Percentiles rank a stretch among this genome's conserved stretches.
These are phyloP conservation scores for Phyllostomus discolor DNA, from an alignment of 2,113 vertebrate species.

Conservation along the genomic window DNA sequence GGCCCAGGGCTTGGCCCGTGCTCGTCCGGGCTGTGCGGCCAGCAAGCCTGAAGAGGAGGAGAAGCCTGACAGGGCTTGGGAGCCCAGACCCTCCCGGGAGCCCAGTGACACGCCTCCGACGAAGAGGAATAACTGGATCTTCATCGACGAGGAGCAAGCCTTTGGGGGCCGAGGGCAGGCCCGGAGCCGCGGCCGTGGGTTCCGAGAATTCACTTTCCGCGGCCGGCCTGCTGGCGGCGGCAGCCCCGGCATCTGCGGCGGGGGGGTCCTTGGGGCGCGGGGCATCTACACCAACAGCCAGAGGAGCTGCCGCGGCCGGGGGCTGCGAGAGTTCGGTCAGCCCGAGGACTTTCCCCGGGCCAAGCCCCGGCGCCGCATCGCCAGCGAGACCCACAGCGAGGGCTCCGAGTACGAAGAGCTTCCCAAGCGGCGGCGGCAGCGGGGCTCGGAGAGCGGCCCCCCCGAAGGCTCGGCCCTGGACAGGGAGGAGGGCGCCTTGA, in stretches of 20 bases:
- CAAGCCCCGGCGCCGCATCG: conserved; percentile 90
- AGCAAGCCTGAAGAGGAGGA: conserved; percentile 84
- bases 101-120: conserved; percentile 82
- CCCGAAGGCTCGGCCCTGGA: conserved; percentile 76
- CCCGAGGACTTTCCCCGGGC: conserved; percentile 89
- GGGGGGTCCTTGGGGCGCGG: background rate
- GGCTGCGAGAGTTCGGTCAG: conserved; percentile 85
- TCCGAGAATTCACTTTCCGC: conserved; percentile 91
- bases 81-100: conserved; percentile 83
- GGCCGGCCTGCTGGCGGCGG: conserved; percentile 76
- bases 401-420: conserved; percentile 97
- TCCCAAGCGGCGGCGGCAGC: conserved; percentile 93
- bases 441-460: conserved; percentile 86
- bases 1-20: conserved; percentile 79
- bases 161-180: conserved; percentile 90
- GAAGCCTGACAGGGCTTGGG: conserved; percentile 85
- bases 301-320: conserved; percentile 84
- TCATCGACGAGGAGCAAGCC: conserved; percentile 97
- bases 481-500: conserved; percentile 80
- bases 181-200: conserved; percentile 89
- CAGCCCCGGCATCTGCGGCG: conserved; percentile 65
- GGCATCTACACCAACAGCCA: conserved; percentile 78
- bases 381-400: conserved; percentile 95
- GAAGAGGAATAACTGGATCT: conserved; percentile 97
- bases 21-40: conserved; percentile 60